These are phyloP conservation scores for Caretta caretta DNA, from an alignment of 2,113 vertebrate species.

Conservation along the genomic window DNA sequence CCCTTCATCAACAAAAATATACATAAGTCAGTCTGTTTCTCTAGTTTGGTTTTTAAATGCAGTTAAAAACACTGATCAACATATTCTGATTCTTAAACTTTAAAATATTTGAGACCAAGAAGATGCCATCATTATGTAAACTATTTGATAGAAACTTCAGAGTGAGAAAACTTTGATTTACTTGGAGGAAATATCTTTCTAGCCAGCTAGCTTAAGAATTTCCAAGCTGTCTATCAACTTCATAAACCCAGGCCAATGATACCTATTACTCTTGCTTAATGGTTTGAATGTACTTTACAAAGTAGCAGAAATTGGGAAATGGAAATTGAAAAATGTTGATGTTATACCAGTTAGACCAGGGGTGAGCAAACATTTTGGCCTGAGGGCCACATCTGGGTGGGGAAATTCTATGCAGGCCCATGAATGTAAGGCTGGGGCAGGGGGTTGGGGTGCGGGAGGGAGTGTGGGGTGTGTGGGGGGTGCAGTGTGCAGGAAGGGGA, in stretches of 20 bases:
- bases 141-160: not conserved
- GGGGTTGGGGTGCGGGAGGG: too few relatives aligned
- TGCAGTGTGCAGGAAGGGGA: too few relatives aligned
- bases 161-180: not conserved
- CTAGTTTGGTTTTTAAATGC: not conserved
- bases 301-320: not conserved
- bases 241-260: not conserved
- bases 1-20: not conserved
- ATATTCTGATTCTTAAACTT: not conserved
- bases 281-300: not conserved
- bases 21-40: not conserved
- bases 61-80: not conserved
- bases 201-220: not conserved
- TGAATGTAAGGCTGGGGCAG: too few relatives aligned
- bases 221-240: accelerated
- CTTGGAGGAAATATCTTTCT: not conserved
- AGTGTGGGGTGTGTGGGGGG: too few relatives aligned
- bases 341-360: not conserved
- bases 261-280: too few relatives aligned
- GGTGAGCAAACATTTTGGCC: too few relatives aligned
- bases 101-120: not conserved
- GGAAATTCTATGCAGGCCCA: too few relatives aligned
- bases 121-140: not conserved
- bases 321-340: not conserved
- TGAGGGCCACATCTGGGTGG: too few relatives aligned